Base-by-base conservation (phyloP, 1,140 invertebrate species). In the Cherax destructor region DNA sequence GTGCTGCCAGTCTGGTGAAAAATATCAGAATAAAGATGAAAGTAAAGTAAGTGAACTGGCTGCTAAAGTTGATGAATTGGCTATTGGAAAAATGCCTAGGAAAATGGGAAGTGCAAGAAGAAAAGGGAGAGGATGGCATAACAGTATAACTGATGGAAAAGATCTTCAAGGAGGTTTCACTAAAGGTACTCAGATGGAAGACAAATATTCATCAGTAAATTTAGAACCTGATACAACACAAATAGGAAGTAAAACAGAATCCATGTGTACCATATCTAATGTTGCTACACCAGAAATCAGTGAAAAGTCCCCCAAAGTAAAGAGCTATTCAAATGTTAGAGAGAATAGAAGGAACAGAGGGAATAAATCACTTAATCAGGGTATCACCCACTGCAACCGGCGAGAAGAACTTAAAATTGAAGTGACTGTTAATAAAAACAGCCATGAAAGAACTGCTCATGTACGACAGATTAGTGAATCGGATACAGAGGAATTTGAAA, bases 271-370 rank as follows among this genome's bases (percentile, higher is more conserved):
- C 69, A 5, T 16, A 49, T 7, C 52, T 11, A 56, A 24, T 56
- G 41, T 18, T 21, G 77, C 24, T 24, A 7, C 72, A 85, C 69
- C 24, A 30, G 77, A 91, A 16, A 30, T 24, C 16, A 47, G 41
- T 24, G 88, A 91, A 24, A 91, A 85, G 47, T 65, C 56, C 18
- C 21, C 56, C 7, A 72, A 72, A 52, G 83, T 81, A 21, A 91
- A 91, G 59, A 91, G 88, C 21, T 91, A 91, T 65, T 52, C 83
- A 4, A 65, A 52, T 50, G 88, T 80, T 24, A 91, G 88, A 65
- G 88, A 91, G n/a, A 86, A 59, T 47, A 83, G 88, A 79, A 91
- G n/a, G 41, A 91, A 85, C 10, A 91, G 52, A 52, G 85, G 85
- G 59, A 56, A 61, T n/a, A 78, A 65, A 30, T 74, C 52, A 41